phyloP scores from a whole-genome alignment of 2,797 vertebrate genomes.

The Hozukius guyotensis region DNA sequence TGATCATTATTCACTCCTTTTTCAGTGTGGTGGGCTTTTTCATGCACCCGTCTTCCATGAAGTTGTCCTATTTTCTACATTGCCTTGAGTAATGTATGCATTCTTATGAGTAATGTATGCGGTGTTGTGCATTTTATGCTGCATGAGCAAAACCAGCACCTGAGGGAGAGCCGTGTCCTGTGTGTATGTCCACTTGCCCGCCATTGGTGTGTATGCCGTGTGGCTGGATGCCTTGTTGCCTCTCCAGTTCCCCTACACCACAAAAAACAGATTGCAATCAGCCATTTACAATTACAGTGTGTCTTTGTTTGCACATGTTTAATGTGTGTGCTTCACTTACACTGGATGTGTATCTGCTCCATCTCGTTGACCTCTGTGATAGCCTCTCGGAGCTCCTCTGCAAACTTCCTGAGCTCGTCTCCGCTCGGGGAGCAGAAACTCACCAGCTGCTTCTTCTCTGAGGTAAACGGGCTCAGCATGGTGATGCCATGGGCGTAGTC shows the following conservation, averaged over 20 bases:
- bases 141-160: conserved; percentile 69
- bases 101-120: conserved; percentile 31
- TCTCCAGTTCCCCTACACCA: conserved; percentile 94
- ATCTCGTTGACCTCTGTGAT: conserved; percentile 98
- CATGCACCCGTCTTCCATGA: neutral
- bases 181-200: conserved; percentile 89
- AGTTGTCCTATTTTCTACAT: conserved; percentile 28
- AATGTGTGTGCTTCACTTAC: conserved; percentile 81
- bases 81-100: conserved; percentile 21
- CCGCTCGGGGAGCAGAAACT: conserved; percentile 96
- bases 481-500: conserved; percentile 97
- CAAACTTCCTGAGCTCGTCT: conserved; percentile 97
- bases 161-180: conserved; percentile 85
- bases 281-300: neutral
- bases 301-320: neutral
- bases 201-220: conserved; percentile 89
- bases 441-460: conserved; percentile 96
- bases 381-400: conserved; percentile 96
- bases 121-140: conserved; percentile 36
- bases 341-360: conserved; percentile 98
- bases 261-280: conserved; percentile 4
- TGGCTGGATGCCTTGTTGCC: conserved; percentile 90
- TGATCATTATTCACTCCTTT: neutral
- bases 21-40: neutral
- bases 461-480: conserved; percentile 93